Evolutionary conservation across 2,888 invertebrate species (phyloP).

Genomic region (Eledona agricola): DNA sequence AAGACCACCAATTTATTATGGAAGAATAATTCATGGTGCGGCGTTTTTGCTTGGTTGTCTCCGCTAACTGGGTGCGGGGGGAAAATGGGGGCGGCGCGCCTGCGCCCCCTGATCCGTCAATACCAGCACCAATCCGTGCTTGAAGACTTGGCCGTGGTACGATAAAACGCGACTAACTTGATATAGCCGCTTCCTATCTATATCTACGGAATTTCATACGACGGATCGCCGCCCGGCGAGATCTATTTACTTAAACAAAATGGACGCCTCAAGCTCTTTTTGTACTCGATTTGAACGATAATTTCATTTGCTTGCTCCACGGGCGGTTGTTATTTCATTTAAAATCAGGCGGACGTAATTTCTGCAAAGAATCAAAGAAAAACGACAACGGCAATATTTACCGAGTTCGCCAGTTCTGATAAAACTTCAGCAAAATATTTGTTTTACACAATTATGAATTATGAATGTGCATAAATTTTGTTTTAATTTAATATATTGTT

Average conservation of each 20-base stretch:
- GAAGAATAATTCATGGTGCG: slow-evolving; percentile 26
- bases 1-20: no score
- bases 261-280: slow-evolving; percentile 31
- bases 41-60: slow-evolving; percentile 20
- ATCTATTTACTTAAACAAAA: slow-evolving; percentile 36
- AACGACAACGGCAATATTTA: slow-evolving; percentile 1
- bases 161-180: slow-evolving; percentile 35
- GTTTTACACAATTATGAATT: no score
- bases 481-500: no score
- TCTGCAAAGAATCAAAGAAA: neutral
- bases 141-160: slow-evolving; percentile 39
- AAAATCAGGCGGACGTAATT: slow-evolving; percentile 13
- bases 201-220: slow-evolving; percentile 32
- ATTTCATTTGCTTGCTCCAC: slow-evolving; percentile 14
- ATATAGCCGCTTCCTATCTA: slow-evolving; percentile 36
- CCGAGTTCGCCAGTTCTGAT: slow-evolving; percentile 1
- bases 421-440: slow-evolving; percentile 3
- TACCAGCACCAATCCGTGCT: slow-evolving; percentile 56
- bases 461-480: no score
- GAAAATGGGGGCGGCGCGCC: slow-evolving; percentile 40
- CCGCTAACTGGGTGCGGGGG: slow-evolving; percentile 8
- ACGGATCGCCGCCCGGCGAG: slow-evolving; percentile 30
- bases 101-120: slow-evolving; percentile 52
- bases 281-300: slow-evolving; percentile 10
- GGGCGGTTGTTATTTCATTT: neutral